Evolutionary conservation across 23 tunicate genomes (phyloP), one percentile per base, ranked within the genome.

Genomic region (Halocynthia roretzi): DNA sequence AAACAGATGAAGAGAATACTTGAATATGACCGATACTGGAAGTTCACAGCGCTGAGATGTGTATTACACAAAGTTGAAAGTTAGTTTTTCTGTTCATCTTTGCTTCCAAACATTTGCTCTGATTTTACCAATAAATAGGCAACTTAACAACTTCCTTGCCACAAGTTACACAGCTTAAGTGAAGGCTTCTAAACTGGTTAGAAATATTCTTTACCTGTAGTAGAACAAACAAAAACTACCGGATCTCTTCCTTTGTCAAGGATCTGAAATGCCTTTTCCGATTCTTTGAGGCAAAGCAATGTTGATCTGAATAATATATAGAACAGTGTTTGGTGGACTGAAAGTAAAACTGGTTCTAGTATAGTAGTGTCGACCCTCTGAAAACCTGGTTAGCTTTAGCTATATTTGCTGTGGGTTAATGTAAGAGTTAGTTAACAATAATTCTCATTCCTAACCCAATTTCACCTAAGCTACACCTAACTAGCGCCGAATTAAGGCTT

Each of bases 221-320:
- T 92, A 64, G 98, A 92, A 58, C 98, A 92, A 40, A 92, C 80
- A 75, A 92, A 78, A 19, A 92, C 76, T 0, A 82, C 91, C 9
- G 78, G 78, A 14, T n/a, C 62, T 50, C 56, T 54, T 1, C 19
- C 56, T 14, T 54, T 80, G 54, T 81, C 77, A 7, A 21, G 31
- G 12, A 86, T 92, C 7, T 82, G 49, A 68, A 92, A 92, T 7
- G 64, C 21, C 70, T 92, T 79, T 54, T 75, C 87, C 57, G 72
- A 81, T 15, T 92, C 82, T 64, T 82, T 82, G 21, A 92, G 62
- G 14, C 51, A 50, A 10, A n/a, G 44, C 23, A 80, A 44, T 12
- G 64, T 74, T 8, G 78, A 74, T 64, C 78, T 74, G 78, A 10
- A 74, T 21, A 54, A 14, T 54, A 58, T 4, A 15, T n/a, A 58